Conservation (phyloP, 2,113 vertebrate genomes). For the Grallaria varia region DNA sequence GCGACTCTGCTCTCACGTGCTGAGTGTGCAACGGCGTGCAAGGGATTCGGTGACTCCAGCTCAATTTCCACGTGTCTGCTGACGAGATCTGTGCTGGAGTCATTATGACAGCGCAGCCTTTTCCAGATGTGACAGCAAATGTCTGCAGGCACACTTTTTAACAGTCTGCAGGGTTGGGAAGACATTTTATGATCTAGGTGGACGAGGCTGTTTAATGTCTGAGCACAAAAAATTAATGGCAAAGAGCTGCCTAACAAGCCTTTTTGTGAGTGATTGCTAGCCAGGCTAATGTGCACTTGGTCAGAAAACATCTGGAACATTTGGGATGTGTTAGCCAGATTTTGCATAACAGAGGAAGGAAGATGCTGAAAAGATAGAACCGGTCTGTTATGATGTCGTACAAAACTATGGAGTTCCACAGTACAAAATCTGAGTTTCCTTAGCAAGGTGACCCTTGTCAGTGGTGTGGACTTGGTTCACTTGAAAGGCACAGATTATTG, state of each 20-base stretch:
- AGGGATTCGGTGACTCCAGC: neutral
- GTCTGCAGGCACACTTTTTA: slow-evolving; percentile 20
- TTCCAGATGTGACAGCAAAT: slow-evolving; percentile 35
- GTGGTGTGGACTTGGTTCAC: neutral
- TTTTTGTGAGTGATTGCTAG: slow-evolving; percentile 30
- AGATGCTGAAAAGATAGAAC: neutral
- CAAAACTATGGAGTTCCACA: neutral
- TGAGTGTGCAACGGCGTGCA: neutral
- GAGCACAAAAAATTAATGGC: neutral
- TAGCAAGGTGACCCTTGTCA: neutral
- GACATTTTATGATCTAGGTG: slow-evolving; percentile 32
- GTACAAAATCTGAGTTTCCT: neutral
- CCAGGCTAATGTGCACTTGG: neutral
- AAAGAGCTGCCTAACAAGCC: neutral
- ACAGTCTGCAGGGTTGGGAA: neutral
- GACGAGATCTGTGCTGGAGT: neutral
- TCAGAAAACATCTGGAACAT: slow-evolving; percentile 25
- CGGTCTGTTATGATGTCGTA: neutral
- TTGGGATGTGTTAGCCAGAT: slow-evolving; percentile 2
- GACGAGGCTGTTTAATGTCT: slow-evolving; percentile 18
- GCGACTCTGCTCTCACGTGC: neutral
- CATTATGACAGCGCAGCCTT: neutral
- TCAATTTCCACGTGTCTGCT: neutral
- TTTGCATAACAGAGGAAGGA: neutral
- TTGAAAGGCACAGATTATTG: neutral